A percentile compares a stretch with the other conserved stretches of the same genome.
Conservation (phyloP, 2,888 invertebrate genomes). For the Strigamia maritima region DNA sequence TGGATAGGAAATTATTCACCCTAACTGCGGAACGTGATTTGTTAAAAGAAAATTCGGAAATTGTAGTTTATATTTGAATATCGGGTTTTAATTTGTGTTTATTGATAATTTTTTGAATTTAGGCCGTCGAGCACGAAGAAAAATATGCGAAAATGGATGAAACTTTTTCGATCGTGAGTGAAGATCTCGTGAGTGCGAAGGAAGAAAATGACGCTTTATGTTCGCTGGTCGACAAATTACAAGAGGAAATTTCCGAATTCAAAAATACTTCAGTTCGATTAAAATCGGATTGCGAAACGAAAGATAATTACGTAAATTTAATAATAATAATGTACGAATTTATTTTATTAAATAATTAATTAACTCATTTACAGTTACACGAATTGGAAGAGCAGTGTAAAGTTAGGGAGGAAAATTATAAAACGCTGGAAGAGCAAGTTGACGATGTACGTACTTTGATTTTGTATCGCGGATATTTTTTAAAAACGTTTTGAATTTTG, state of each 20-base stretch:
- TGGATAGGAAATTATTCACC: conserved; percentile 42
- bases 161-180: not conserved
- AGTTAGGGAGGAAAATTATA: not conserved
- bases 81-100: not conserved
- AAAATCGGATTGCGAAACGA: not conserved
- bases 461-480: too few species aligned
- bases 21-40: conserved; percentile 41
- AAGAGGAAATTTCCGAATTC: not conserved
- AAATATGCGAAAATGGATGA: not conserved
- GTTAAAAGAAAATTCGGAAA: conserved; percentile 40
- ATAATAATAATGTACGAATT: not conserved
- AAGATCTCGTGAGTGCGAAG: not conserved
- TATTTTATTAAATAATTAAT: not conserved
- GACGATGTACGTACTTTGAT: not conserved
- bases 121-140: not conserved
- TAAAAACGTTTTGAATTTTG: not conserved
- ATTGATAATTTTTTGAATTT: not conserved
- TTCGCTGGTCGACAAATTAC: not conserved
- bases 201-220: not conserved
- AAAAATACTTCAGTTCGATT: not conserved
- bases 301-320: not conserved
- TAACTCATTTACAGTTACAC: not conserved
- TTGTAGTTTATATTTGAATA: not conserved
- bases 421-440: not conserved
- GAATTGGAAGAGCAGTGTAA: not conserved